Evolutionary conservation across 2,113 vertebrate species (phyloP).

Genomic region (Serinus canaria): DNA sequence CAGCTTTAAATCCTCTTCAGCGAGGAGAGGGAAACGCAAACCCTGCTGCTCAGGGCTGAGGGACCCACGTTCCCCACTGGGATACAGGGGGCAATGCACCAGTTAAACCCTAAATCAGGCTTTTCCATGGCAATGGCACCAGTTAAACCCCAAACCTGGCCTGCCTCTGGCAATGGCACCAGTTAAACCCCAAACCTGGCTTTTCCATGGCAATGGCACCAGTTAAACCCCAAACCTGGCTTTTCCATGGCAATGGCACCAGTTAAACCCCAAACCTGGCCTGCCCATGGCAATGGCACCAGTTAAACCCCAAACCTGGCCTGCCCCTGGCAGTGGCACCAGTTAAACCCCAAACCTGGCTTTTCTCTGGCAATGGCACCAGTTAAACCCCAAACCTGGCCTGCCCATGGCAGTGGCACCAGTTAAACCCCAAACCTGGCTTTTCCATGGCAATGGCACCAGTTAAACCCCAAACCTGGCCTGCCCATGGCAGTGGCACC

Average conservation of each 20-base stretch:
- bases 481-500: fast-evolving
- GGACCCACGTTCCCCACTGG: conserved; percentile 56
- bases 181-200: not conserved
- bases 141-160: not conserved
- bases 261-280: not conserved
- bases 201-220: not conserved
- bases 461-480: not conserved
- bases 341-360: not conserved
- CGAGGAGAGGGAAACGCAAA: not conserved
- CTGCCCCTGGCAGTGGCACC: fast-evolving
- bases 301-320: not conserved
- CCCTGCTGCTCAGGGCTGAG: conserved; percentile 45
- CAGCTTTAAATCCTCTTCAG: not conserved
- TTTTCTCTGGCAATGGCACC: conserved; percentile 13
- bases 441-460: not conserved
- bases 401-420: conserved; percentile 30
- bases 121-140: fast-evolving
- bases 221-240: not conserved
- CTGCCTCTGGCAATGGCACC: fast-evolving
- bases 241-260: conserved; percentile 4
- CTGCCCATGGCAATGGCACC: fast-evolving
- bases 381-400: not conserved
- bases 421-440: not conserved
- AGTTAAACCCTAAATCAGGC: not conserved
- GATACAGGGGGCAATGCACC: not conserved